These are phyloP conservation scores for Lathamus discolor DNA, from an alignment of 2,113 vertebrate species.

Conservation along the genomic window DNA sequence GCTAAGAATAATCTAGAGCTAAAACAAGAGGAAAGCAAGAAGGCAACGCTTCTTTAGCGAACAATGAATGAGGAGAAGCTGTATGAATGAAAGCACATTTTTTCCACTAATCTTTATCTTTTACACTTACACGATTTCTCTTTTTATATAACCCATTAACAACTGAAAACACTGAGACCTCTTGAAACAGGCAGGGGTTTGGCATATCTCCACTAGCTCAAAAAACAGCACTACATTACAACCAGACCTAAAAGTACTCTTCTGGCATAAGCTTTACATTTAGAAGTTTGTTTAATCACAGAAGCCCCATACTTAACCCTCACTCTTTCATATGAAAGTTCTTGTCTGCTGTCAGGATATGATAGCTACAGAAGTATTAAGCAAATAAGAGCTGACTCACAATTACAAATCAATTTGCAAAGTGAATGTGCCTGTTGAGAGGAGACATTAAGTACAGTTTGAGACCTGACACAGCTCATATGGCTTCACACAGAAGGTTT, in stretches of 20 bases:
- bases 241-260: background rate
- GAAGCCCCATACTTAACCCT: background rate
- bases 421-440: accelerated
- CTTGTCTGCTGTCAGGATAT: background rate
- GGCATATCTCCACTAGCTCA: background rate
- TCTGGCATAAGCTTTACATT: background rate
- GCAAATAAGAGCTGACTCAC: background rate
- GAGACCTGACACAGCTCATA: background rate
- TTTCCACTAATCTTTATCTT: background rate
- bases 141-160: background rate
- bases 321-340: background rate
- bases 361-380: background rate
- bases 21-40: conserved; percentile 30
- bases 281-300: background rate
- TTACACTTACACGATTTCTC: background rate
- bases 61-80: conserved; percentile 24
- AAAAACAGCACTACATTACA: background rate
- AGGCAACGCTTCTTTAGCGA: background rate
- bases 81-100: conserved; percentile 23
- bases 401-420: background rate
- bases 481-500: background rate
- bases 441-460: background rate
- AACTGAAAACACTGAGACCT: background rate
- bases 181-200: background rate
- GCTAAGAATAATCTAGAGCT: conserved; percentile 50